These are phyloP conservation scores for Psammodynastes pulverulentus DNA, from an alignment of 2,113 vertebrate genomes.

Conservation along the genomic window DNA sequence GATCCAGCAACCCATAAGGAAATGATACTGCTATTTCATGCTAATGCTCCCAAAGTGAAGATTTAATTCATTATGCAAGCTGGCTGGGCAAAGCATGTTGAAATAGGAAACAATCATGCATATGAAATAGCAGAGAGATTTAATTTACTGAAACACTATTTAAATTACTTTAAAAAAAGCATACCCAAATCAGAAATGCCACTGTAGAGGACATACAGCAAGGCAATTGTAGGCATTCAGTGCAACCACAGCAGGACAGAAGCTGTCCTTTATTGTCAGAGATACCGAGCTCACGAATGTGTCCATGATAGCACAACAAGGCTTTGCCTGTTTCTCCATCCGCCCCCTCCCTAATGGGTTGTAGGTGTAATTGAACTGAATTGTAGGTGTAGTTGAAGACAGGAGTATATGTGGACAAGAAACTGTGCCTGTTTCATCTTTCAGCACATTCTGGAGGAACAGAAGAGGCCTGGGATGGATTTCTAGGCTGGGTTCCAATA, in stretches of 20 bases:
- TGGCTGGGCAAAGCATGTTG: background rate
- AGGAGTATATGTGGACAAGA: background rate
- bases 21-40: conserved; percentile 8
- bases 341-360: background rate
- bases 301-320: background rate
- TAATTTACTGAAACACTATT: conserved; percentile 48
- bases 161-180: conserved; percentile 38
- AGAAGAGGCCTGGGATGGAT: background rate
- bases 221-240: background rate
- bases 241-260: conserved; percentile 1
- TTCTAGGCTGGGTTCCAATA: background rate
- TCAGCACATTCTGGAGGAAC: background rate
- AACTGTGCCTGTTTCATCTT: background rate
- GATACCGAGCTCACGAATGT: background rate
- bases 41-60: background rate
- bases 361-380: background rate
- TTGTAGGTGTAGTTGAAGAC: background rate
- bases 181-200: conserved; percentile 34
- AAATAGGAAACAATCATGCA: conserved; percentile 34
- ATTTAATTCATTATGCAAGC: conserved; percentile 32
- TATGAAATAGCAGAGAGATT: conserved; percentile 39
- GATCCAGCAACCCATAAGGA: background rate
- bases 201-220: conserved; percentile 21
- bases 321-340: background rate
- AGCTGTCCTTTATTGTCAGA: background rate